Base-by-base conservation (phyloP, 2,113 vertebrate genomes). In the Cephalophus harveyi region DNA sequence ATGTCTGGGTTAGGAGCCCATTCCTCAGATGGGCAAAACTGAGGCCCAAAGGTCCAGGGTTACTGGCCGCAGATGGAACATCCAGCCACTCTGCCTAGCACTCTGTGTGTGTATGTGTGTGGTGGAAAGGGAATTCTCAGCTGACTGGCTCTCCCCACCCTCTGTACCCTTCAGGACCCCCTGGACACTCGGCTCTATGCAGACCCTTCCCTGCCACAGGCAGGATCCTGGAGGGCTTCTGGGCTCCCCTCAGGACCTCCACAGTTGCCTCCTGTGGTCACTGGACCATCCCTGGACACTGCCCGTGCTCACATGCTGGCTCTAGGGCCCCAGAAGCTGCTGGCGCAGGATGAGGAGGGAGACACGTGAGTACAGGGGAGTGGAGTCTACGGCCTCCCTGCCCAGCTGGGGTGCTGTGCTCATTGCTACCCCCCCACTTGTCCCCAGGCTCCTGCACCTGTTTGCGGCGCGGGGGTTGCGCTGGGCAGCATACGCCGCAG, bases 301-400 rank as follows among this genome's bases (percentile, higher is more conserved):
- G 99, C 99, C 40, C 98, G 99, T 87, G 98, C 97, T 64, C 96
- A 99, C 55, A 97, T 99, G 48, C 97, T 82, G 21, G 95, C 98
- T 79, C 98, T 99, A 98, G 99, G 99, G 83, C 98, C 99, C 40
- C 98, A 97, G 59, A 98, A 98, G 67, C 98, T 99, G 50, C 98
- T 98, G 13, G 98, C 98, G 54, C 99, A 99, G 94, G 99, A 99
- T 57, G 99, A 99, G 78, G 99, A 99, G 4, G 99, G 99, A 92
- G 99, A 99, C 98, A 99, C 99, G 99, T 99, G 87, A 99, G 99
- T 99, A 3, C 15, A 3, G 52, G 57, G 54, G 33, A 12, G 8
- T 1, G 1, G 79, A 8, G 3, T 55, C 36, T 78, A 48, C 2
- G 25, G 89, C 28, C 21, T 57, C 48, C 11, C 13, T 30, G 30